These are phyloP conservation scores for Chorisops tibialis DNA, from an alignment of 2,888 invertebrate species.

Conservation along the genomic window DNA sequence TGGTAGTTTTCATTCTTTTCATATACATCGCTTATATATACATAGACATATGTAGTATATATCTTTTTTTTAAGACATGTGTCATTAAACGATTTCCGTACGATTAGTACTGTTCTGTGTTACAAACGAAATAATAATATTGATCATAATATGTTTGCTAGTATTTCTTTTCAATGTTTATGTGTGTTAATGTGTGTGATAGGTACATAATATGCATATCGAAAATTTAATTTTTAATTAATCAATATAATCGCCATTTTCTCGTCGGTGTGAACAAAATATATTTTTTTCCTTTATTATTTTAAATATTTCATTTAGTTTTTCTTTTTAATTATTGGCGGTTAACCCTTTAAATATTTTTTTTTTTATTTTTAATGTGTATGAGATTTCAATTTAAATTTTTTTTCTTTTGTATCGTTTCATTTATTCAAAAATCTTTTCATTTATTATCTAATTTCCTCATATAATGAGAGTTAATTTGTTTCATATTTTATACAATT, in stretches of 20 bases:
- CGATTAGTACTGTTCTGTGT: background rate
- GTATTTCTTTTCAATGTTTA: background rate
- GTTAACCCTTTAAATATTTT: too few species aligned
- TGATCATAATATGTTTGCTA: background rate
- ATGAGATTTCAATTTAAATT: too few species aligned
- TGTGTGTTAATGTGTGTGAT: background rate
- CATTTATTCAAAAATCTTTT: background rate
- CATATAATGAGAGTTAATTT: constrained; percentile 23
- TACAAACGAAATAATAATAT: too few species aligned
- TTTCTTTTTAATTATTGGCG: too few species aligned
- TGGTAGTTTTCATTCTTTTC: constrained; percentile 5
- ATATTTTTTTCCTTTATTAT: background rate
- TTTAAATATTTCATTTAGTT: background rate
- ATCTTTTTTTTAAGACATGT: background rate
- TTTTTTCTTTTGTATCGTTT: background rate
- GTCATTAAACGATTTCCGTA: constrained; percentile 6
- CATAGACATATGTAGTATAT: background rate
- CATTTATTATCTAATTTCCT: constrained; percentile 21
- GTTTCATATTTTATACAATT: constrained; percentile 12
- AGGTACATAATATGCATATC: background rate
- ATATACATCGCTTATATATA: background rate
- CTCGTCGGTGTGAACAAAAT: background rate
- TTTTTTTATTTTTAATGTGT: too few species aligned
- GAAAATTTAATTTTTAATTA: background rate
- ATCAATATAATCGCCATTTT: background rate